Evolutionary conservation across 2,797 vertebrate genomes (phyloP), one percentile per base, ranked within the genome.

Genomic region (Acrossocheilus wenchowensis): DNA sequence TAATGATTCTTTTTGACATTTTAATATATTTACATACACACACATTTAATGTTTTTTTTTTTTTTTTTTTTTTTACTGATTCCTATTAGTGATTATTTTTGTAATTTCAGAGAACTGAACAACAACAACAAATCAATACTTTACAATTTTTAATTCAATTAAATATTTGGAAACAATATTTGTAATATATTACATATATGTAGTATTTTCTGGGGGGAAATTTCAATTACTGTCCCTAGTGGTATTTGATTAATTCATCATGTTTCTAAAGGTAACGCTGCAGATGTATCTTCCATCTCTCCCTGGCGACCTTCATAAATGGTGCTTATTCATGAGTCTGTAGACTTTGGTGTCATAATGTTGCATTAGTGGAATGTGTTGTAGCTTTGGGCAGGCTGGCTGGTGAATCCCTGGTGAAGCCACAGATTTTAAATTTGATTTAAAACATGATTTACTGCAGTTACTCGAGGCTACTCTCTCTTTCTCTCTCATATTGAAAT

Each of bases 321-420:
- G 43, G 8, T 45, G 41, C 43, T 81, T 86, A 81, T 74, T 73
- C 78, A 74, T 81, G 54, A 74, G 39, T 81, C 34, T 81, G 17
- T 64, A 23, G 43, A 81, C 43, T 45, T 80, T 39, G 77, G 50
- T 74, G 69, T 86, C 78, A 84, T 90, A 68, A 83, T 82, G 84
- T 86, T 72, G 87, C 88, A 88, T 85, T 88, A 90, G 36, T 84
- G 64, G 84, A 83, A 86, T 80, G 84, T 77, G 73, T 84, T 88
- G 88, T 86, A 92, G 89, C 88, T 87, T 89, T 86, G 87, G 80
- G 91, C 89, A 86, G 91, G 91, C 88, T 82, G 90, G 89, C 88
- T 81, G 84, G 77, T 87, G 86, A 86, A 86, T 78, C 66, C 82
- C 77, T 86, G 86, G 91, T 88, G 87, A 80, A 52, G 52, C 69